Base-by-base conservation (phyloP, 2,888 invertebrate species). In the Pimpla rufipes region DNA sequence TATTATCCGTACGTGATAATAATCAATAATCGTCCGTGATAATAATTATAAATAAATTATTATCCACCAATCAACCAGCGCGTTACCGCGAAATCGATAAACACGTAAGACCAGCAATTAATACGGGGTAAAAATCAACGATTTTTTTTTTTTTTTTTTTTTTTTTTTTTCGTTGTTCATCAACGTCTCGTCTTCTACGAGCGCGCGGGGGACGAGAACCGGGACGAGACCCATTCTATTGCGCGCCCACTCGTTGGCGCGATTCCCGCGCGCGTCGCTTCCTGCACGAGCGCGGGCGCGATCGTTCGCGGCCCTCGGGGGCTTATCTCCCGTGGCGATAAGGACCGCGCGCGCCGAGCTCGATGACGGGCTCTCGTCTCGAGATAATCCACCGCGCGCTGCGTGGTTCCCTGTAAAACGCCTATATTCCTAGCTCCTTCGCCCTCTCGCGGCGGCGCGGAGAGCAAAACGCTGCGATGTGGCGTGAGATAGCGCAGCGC, bases 401-500 rank as follows among this genome's bases (percentile, higher is more conserved):
- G 59, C 42, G 11, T 16, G 29, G 73, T 62, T 47, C 35, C 45
- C 59, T 74, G n/a, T 37, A 62, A 62, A 59, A 40, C 74, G 57
- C 67, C 3, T 71, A 62, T 71, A 62, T 59, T 21, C 59, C 62
- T 29, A 29, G 29, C 29, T 62, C 55, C 76, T 29, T 52, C 35
- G 52, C 62, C 71, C 35, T 66, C 57, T 75, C 64, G 50, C 42
- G 57, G 64, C 45, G 37, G 7, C 23, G 45, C 21, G 23, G 23
- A 64, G 67, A 68, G 37, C 29, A 29, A 29, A 74, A 59, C n/a
- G n/a, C 59, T 62, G 59, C 82, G 85, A 88, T 88, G 82, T 85
- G 70, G 85, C 85, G 83, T 85, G 82, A 85, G 85, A 84, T 85
- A 84, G 57, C 55, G 71, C 70, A 71, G 66, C 70, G 67, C 37